Evolutionary conservation across 2,888 invertebrate genomes (phyloP).

Genomic region (Leucoptera coffeella): DNA sequence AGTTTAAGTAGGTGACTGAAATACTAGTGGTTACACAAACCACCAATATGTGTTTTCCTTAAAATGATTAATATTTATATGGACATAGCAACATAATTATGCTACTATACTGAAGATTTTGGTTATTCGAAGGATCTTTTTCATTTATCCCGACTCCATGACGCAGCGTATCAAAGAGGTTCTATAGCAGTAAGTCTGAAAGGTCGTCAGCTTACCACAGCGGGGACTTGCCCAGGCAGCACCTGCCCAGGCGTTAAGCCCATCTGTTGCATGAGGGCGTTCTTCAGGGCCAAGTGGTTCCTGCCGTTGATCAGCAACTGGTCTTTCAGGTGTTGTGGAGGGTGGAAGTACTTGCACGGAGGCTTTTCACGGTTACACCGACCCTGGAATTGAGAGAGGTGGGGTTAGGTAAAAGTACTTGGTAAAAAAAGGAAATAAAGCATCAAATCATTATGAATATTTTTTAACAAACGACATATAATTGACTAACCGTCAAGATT

Average conservation of each 20-base stretch:
- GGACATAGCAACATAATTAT: too few species aligned
- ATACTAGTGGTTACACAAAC: too few species aligned
- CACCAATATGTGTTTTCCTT: too few species aligned
- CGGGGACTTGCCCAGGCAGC: slow-evolving; percentile 87
- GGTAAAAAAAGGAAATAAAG: too few species aligned
- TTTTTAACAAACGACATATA: too few species aligned
- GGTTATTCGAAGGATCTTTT: slow-evolving; percentile 38
- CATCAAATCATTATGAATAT: too few species aligned
- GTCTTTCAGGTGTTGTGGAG: slow-evolving; percentile 99
- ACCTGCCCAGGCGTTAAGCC: slow-evolving; percentile 88
- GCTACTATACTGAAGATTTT: slow-evolving; percentile 34
- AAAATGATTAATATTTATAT: too few species aligned
- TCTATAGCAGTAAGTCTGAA: neutral
- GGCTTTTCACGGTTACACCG: slow-evolving; percentile 99
- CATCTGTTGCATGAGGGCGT: slow-evolving; percentile 96
- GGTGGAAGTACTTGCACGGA: slow-evolving; percentile 99
- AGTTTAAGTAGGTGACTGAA: too few species aligned
- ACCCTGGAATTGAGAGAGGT: slow-evolving; percentile 62
- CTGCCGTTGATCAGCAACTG: slow-evolving; percentile 99
- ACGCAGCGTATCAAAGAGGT: slow-evolving; percentile 1
- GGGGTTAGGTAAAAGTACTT: neutral
- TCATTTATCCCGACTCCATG: too few species aligned
- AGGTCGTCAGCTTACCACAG: slow-evolving; percentile 81
- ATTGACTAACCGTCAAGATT: too few species aligned
- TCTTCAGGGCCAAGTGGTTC: slow-evolving; percentile 98